Base-by-base conservation (phyloP, 2,797 vertebrate species). In the Sebastes kiyomatsui region DNA sequence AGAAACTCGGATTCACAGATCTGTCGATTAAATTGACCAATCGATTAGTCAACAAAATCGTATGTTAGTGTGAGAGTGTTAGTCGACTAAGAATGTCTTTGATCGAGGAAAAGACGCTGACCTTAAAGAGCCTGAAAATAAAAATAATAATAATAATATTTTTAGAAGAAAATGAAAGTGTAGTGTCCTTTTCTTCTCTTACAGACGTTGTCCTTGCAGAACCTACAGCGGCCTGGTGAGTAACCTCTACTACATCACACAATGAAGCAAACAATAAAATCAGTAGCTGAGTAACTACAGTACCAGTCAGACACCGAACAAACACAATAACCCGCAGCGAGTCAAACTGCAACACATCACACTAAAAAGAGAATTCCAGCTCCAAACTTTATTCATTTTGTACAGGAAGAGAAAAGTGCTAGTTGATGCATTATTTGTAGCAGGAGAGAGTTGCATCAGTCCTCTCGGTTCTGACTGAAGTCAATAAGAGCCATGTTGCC, bases 381-480 rank as follows among this genome's bases (percentile, higher is more conserved):
- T 75, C 79, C 77, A 85, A 88, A 89, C 87, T 92, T 88, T 81
- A 73, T 87, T 81, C 82, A 83, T 89, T 90, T 88, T 82, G 74
- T 68, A 86, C 78, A 91, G 91, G 88, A 92, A 89, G 82, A 87
- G 82, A 82, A 85, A 87, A 85, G 84, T 85, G 81, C 86, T 66
- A 20, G 69, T 88, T 88, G 88, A 90, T 78, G 87, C 87, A 64
- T 85, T 89, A 75, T 90, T 88, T 88, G 81, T 72, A 86, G 77
- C 81, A 75, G 84, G 65, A 80, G 82, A 73, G 68, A 80, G 92
- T 94, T 95, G 93, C 93, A 93, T 95, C 94, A 93, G 90, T 88
- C 85, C 81, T 83, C 81, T 80, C 77, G 49, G 46, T 80, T 87
- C 73, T 91, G 90, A 92, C 87, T 92, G 89, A 92, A 93, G 90